phyloP scores from a whole-genome alignment of 2,113 vertebrate genomes.

The human (Homo sapiens) region GRCh38 chr11:8573001-8573500 shows the following conservation, averaged over 20 bases:
- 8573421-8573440: neutral
- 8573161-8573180: neutral
- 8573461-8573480: neutral
- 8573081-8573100: neutral
- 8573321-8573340: neutral
- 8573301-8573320: neutral
- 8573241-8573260: neutral
- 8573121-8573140: neutral
- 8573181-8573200: neutral
- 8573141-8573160: neutral
- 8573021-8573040: neutral
- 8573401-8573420: neutral
- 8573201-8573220: neutral
- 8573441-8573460: neutral
- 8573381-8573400: neutral
- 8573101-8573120: neutral
- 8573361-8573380: neutral
- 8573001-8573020: conserved; percentile 22
- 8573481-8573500: neutral
- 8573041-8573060: conserved; percentile 16
- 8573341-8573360: neutral
- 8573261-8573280: neutral
- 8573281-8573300: neutral
- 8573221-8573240: neutral
- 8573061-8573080: conserved; percentile 4